Evolutionary conservation across 2,113 vertebrate genomes (phyloP).

Genomic region (Narcine bancroftii): DNA sequence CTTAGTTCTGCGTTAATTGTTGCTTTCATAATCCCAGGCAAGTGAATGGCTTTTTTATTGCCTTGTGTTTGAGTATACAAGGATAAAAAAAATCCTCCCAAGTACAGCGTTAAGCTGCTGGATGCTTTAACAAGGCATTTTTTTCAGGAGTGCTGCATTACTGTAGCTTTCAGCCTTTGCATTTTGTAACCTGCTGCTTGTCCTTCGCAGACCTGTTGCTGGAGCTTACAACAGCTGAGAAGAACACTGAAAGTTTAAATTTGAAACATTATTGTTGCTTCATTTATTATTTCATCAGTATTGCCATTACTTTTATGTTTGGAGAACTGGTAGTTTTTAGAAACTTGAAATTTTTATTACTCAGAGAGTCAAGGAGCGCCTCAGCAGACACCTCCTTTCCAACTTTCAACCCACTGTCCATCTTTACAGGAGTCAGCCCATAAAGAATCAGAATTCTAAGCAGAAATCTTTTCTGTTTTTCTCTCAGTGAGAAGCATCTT

Average conservation of each 20-base stretch:
- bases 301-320: conserved; percentile 46
- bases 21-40: conserved; percentile 52
- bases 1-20: conserved; percentile 53
- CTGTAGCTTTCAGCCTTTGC: conserved; percentile 40
- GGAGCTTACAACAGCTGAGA: conserved; percentile 49
- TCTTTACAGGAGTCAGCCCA: conserved; percentile 45
- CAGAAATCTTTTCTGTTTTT: conserved; percentile 58
- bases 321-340: conserved; percentile 56
- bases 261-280: conserved; percentile 44
- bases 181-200: conserved; percentile 45
- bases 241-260: conserved; percentile 41
- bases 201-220: conserved; percentile 38
- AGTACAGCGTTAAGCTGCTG: conserved; percentile 51
- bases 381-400: conserved; percentile 59
- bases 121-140: conserved; percentile 52
- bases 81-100: conserved; percentile 47
- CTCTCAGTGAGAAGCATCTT: conserved; percentile 15
- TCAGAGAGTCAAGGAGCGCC: conserved; percentile 63
- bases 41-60: conserved; percentile 52
- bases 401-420: conserved; percentile 61
- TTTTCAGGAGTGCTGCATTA: conserved; percentile 46
- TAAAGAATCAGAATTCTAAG: conserved; percentile 42
- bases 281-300: conserved; percentile 47
- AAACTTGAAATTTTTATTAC: conserved; percentile 46
- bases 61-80: conserved; percentile 48